These are phyloP conservation scores for Phodopus roborovskii DNA, from an alignment of 2,113 vertebrate genomes.

Conservation along the genomic window DNA sequence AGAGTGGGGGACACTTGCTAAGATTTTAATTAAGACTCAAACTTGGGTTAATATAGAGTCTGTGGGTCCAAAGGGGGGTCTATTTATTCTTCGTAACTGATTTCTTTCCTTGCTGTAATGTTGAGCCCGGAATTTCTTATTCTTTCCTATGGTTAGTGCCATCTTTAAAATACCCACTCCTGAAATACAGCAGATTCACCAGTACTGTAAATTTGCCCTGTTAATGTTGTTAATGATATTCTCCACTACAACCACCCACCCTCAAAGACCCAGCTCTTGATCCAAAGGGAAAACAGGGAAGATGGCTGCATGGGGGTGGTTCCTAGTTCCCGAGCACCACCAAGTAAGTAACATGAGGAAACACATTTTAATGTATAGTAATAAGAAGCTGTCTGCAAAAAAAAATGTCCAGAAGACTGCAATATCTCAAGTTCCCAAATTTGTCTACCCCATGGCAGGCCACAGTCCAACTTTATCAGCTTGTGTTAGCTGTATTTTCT, in stretches of 20 bases:
- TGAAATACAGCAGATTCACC: background rate
- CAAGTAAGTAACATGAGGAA: background rate
- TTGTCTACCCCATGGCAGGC: background rate
- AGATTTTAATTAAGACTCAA: constrained; percentile 38
- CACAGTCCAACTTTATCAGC: background rate
- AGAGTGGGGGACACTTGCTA: background rate
- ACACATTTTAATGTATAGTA: background rate
- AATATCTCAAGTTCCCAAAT: background rate
- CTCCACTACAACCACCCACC: background rate
- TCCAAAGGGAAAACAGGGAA: background rate
- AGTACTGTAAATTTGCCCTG: background rate
- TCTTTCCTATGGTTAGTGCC: background rate
- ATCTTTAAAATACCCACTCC: background rate
- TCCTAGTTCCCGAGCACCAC: background rate
- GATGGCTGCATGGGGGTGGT: background rate
- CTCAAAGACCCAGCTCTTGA: background rate
- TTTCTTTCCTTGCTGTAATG: background rate
- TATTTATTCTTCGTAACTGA: background rate
- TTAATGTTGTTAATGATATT: background rate
- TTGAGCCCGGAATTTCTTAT: background rate
- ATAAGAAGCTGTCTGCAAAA: background rate
- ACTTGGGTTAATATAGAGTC: background rate
- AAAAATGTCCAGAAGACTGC: background rate
- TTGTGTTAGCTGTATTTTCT: background rate
- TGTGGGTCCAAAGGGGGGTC: background rate